Evolutionary conservation across 2,888 invertebrate species (phyloP).

Genomic region (Ophion slaviceki): DNA sequence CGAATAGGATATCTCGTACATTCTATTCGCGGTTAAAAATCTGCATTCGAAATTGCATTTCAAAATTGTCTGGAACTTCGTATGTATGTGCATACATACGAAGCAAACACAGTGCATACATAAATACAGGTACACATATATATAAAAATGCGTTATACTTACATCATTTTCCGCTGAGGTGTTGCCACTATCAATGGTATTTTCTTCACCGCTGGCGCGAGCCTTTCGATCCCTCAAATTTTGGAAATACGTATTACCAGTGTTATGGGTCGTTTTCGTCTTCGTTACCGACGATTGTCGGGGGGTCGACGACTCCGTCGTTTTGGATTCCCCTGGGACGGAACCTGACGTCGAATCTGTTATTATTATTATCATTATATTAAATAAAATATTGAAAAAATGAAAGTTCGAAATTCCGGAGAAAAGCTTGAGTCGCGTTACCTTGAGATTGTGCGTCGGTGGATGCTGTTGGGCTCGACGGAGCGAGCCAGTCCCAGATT

Average conservation of each 20-base stretch:
- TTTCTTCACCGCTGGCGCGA: slow-evolving; percentile 71
- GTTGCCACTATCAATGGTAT: slow-evolving; percentile 53
- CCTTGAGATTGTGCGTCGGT: slow-evolving; percentile 41
- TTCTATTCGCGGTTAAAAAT: too few relatives aligned
- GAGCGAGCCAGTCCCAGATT: slow-evolving; percentile 64
- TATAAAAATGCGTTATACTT: slow-evolving; percentile 1
- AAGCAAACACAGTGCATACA: too few relatives aligned
- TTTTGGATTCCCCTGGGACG: slow-evolving; percentile 3
- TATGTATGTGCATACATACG: too few relatives aligned
- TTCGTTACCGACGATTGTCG: slow-evolving; percentile 1
- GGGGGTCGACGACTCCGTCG: slow-evolving; percentile 23
- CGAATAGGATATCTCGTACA: too few relatives aligned
- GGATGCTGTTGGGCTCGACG: slow-evolving; percentile 27
- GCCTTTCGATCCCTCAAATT: slow-evolving; percentile 51
- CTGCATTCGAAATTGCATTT: too few relatives aligned
- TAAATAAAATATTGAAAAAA: neutral
- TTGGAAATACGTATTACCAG: neutral
- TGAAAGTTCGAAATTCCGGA: neutral
- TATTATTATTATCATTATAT: neutral
- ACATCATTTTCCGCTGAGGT: slow-evolving; percentile 54
- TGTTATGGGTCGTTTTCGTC: neutral
- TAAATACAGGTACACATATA: too few relatives aligned
- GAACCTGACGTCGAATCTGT: neutral
- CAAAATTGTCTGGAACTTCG: too few relatives aligned
- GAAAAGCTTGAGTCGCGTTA: slow-evolving; percentile 5